A percentile compares a stretch with the other conserved stretches of the same genome.
phyloP scores from a whole-genome alignment of 2,888 invertebrate genomes.

The Argyresthia goedartella region DNA sequence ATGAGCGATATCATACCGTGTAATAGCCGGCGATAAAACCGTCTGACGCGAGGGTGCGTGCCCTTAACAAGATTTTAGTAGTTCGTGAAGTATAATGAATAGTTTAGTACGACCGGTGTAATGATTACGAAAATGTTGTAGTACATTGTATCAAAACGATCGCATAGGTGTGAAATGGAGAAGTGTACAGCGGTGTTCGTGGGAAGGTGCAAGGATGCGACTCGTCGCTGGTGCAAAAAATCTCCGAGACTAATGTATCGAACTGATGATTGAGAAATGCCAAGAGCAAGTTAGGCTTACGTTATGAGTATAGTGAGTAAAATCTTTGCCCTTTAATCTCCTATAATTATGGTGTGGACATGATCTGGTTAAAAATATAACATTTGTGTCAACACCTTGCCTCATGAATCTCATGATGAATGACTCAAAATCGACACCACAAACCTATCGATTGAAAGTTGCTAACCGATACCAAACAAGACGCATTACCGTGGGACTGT shows the following conservation, averaged over 20 bases:
- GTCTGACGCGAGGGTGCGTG: conserved; percentile 7
- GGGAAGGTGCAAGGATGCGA: not conserved
- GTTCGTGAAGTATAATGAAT: conserved; percentile 4
- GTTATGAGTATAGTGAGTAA: no score
- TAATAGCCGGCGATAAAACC: conserved; percentile 22
- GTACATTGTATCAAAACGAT: not conserved
- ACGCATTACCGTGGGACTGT: conserved; percentile 44
- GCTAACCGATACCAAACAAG: conserved; percentile 36
- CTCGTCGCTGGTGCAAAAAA: no score
- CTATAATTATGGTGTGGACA: no score
- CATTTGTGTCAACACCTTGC: no score
- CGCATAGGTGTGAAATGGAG: not conserved
- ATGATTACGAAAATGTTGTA: not conserved
- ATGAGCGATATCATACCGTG: conserved; percentile 24
- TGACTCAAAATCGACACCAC: no score
- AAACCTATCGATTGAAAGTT: conserved; percentile 2
- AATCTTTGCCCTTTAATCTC: no score
- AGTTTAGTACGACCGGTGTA: not conserved
- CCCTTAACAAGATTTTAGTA: conserved; percentile 6
- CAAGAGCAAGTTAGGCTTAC: no score
- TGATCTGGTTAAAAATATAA: no score
- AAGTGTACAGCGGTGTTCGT: not conserved
- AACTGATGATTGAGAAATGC: no score
- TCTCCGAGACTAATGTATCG: no score
- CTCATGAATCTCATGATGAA: no score